These are phyloP conservation scores for Heliconius eleuchia DNA, from an alignment of 1,140 invertebrate species.

Conservation along the genomic window DNA sequence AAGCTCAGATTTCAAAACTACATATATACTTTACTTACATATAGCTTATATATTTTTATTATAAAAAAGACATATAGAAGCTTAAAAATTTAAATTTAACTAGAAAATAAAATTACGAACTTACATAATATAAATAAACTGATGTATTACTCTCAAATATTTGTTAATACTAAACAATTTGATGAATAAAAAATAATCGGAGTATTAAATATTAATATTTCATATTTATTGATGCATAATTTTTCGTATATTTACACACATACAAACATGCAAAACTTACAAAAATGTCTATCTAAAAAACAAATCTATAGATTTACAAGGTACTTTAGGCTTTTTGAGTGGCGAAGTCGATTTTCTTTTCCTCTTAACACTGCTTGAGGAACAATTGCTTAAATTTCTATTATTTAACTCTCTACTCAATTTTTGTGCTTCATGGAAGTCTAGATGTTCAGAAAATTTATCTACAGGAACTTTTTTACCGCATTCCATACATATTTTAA, in stretches of 20 bases:
- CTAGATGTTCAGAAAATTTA: constrained; percentile 84
- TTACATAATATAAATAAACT: no score
- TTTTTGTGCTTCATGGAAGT: constrained; percentile 87
- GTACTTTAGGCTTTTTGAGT: constrained; percentile 62
- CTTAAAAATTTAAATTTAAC: no score
- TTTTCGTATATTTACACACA: background rate
- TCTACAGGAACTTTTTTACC: constrained; percentile 81
- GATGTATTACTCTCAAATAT: no score
- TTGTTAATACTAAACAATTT: no score
- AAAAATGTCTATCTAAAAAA: constrained; percentile 58
- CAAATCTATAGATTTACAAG: constrained; percentile 66
- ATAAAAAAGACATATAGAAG: no score
- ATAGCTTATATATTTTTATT: no score
- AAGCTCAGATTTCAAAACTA: no score
- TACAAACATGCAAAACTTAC: background rate
- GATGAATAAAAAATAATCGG: no score
- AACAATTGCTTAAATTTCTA: constrained; percentile 54
- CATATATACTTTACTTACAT: no score
- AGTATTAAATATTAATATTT: constrained; percentile 12
- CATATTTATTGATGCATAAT: background rate
- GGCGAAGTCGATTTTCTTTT: constrained; percentile 66
- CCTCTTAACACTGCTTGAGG: constrained; percentile 52
- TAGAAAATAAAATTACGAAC: no score
- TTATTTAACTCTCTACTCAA: constrained; percentile 77
- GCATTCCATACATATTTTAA: constrained; percentile 84